Percentiles rank a stretch among this genome's conserved stretches.
These are phyloP conservation scores for Chiloscyllium plagiosum DNA, from an alignment of 2,113 vertebrate species.

Conservation along the genomic window DNA sequence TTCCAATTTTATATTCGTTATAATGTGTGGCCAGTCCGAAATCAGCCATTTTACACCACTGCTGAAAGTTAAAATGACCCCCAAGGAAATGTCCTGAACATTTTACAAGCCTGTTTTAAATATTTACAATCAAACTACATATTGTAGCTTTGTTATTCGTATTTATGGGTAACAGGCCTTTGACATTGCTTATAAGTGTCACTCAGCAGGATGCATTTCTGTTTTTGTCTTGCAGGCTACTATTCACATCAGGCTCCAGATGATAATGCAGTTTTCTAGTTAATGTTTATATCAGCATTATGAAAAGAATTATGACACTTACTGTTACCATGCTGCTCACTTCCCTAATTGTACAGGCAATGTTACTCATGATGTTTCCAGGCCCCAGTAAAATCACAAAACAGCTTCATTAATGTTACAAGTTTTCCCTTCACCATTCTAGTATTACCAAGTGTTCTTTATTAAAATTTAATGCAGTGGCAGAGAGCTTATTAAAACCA, in stretches of 20 bases:
- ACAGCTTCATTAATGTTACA: slow-evolving; percentile 28
- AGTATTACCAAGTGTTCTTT: slow-evolving; percentile 25
- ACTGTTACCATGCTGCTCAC: not conserved
- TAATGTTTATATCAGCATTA: not conserved
- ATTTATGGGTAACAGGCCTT: not conserved
- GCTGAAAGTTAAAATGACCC: not conserved
- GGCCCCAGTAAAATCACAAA: not conserved
- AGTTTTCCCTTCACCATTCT: slow-evolving; percentile 8
- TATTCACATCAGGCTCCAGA: not conserved
- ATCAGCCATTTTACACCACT: not conserved
- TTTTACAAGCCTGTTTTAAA: not conserved
- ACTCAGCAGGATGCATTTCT: not conserved
- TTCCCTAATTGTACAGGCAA: not conserved
- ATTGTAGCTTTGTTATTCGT: not conserved
- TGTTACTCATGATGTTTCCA: not conserved
- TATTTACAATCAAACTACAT: not conserved
- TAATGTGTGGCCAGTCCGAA: not conserved
- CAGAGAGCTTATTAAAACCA: not conserved
- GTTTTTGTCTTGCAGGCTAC: not conserved
- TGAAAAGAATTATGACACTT: not conserved
- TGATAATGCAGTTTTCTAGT: slow-evolving; percentile 17
- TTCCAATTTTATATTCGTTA: not conserved
- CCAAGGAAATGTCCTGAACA: not conserved
- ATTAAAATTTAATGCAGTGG: slow-evolving; percentile 30
- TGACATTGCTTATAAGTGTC: not conserved